Conservation (phyloP, 2,888 invertebrate species). For the Cacoxenus indagator region DNA sequence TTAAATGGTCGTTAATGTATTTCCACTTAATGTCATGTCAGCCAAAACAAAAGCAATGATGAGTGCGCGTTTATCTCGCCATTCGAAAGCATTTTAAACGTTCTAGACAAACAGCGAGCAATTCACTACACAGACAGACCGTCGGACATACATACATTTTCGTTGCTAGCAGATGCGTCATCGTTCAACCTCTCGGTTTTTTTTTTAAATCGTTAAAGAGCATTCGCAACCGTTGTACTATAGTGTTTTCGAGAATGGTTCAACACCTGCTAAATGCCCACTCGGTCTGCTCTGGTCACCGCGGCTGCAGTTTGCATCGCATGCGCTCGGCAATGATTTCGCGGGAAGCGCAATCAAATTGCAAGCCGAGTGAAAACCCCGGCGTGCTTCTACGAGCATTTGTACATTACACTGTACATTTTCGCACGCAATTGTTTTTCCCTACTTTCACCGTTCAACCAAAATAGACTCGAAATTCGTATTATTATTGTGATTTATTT, state of each 20-base stretch:
- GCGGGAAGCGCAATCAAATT: not conserved
- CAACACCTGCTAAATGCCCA: conserved; percentile 23
- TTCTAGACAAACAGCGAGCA: conserved; percentile 16
- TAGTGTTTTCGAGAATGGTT: conserved; percentile 27
- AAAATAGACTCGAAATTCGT: too few species aligned
- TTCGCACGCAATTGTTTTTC: too few species aligned
- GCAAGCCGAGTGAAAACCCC: too few species aligned
- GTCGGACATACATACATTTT: conserved; percentile 6
- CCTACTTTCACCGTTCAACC: too few species aligned
- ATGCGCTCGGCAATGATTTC: not conserved
- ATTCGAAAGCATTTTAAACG: conserved; percentile 15
- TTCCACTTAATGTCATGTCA: conserved; percentile 28
- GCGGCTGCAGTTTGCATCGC: too few species aligned
- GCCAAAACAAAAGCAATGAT: not conserved
- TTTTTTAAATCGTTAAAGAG: too few species aligned
- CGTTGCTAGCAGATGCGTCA: conserved; percentile 8
- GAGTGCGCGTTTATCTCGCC: conserved; percentile 5
- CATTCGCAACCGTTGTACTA: too few species aligned
- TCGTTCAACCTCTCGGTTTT: not conserved
- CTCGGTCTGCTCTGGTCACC: too few species aligned
- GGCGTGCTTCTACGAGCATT: too few species aligned
- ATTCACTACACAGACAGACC: conserved; percentile 1
- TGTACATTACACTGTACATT: too few species aligned
- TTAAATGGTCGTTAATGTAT: not conserved
- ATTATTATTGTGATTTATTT: too few species aligned